These are phyloP conservation scores for Agelaius tricolor DNA, from an alignment of 2,113 vertebrate genomes.

Conservation along the genomic window DNA sequence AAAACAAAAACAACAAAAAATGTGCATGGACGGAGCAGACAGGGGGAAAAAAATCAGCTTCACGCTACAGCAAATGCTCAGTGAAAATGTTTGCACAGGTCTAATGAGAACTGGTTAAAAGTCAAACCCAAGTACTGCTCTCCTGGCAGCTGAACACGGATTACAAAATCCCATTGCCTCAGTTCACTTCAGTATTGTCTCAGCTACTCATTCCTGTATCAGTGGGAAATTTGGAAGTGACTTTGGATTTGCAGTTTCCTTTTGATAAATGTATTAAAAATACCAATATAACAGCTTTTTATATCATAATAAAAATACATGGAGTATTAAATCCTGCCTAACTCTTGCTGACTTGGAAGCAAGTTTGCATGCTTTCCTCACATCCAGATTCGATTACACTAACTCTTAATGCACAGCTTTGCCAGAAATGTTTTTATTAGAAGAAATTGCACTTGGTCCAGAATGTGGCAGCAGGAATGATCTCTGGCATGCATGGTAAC, in stretches of 20 bases:
- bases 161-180: constrained; percentile 34
- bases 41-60: neutral
- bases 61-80: neutral
- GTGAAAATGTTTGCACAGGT: constrained; percentile 36
- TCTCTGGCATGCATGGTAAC: constrained; percentile 59
- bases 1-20: constrained; percentile 6
- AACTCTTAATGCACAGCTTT: constrained; percentile 41
- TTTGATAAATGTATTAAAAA: constrained; percentile 67
- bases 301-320: constrained; percentile 74
- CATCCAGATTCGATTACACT: constrained; percentile 72
- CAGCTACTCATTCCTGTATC: constrained; percentile 56
- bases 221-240: constrained; percentile 55
- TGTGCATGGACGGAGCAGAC: neutral
- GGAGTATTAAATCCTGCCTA: constrained; percentile 68
- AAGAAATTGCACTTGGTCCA: constrained; percentile 66
- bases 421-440: constrained; percentile 72
- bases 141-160: constrained; percentile 29
- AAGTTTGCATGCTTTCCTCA: constrained; percentile 69
- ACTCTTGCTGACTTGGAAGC: constrained; percentile 74
- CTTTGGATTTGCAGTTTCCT: constrained; percentile 25
- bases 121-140: constrained; percentile 1
- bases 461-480: constrained; percentile 69
- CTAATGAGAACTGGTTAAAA: constrained; percentile 53
- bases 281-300: constrained; percentile 64
- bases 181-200: constrained; percentile 29